These are phyloP conservation scores for Neofelis nebulosa DNA, from an alignment of 2,113 vertebrate species.

Conservation along the genomic window DNA sequence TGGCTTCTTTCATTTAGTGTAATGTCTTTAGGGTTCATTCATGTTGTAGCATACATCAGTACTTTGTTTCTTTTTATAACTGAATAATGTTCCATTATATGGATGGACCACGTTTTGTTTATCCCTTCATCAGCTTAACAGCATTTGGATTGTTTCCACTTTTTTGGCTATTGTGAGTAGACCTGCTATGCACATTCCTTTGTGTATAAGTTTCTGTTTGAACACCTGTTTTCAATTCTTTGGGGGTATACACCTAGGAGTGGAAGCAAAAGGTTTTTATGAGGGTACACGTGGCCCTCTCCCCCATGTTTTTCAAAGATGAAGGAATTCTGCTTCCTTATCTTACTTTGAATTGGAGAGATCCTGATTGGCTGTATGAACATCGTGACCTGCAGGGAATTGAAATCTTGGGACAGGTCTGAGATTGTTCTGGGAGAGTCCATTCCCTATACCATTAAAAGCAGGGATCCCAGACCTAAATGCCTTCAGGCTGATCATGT, in stretches of 20 bases:
- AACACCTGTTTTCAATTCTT: conserved; percentile 28
- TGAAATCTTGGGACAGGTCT: background rate
- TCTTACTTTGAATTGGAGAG: background rate
- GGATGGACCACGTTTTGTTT: background rate
- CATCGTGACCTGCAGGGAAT: background rate
- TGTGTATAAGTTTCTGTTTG: background rate
- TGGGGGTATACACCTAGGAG: background rate
- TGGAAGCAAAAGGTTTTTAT: conserved; percentile 12
- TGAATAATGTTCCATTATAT: background rate
- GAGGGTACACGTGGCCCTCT: conserved; percentile 10
- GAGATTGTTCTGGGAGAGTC: background rate
- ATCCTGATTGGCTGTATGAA: background rate
- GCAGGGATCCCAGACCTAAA: background rate
- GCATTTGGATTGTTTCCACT: background rate
- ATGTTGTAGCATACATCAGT: background rate
- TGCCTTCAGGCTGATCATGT: background rate
- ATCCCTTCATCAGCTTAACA: background rate
- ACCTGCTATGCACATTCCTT: conserved; percentile 6
- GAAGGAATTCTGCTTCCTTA: conserved; percentile 5
- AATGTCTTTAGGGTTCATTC: background rate
- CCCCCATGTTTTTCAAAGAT: background rate
- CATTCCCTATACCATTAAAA: background rate
- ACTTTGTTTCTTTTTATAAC: background rate
- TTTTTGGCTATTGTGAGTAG: background rate
- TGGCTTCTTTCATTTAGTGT: background rate